Evolutionary conservation across 2,888 invertebrate genomes (phyloP), one percentile per base, ranked within the genome.

Genomic region (Euspilapteryx auroguttella): DNA sequence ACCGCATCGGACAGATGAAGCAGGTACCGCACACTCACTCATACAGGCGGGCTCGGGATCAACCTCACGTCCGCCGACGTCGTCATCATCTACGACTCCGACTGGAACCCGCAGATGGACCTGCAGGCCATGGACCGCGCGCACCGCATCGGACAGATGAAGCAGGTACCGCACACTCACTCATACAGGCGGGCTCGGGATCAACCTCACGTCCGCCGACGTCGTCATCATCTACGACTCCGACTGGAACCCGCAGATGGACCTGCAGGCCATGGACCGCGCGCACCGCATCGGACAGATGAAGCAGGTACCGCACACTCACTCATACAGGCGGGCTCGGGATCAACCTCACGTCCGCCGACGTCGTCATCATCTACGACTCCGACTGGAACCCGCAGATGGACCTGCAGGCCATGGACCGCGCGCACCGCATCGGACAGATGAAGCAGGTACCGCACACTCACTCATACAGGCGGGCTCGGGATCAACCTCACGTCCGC

Each of bases 311-410:
- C n/a, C n/a, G n/a, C n/a, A n/a, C n/a, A n/a, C n/a, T n/a, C n/a
- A n/a, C n/a, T n/a, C n/a, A n/a, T n/a, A n/a, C 99, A 21, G 99
- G 99, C 30, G 99, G 99, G 44, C 79, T 99, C 36, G 97, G 98
- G 45, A 98, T 98, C 47, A 98, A 98, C 73, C 80, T 98, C 48
- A 95, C 96, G 1, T 94, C 97, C 0, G 99, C 99, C 0, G 97
- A 99, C 61, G 92, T 96, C 10, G 98, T 99, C 33, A 89, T 99
- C 38, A 86, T 99, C 27, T 98, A 89, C 49, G 98, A 99, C 59
- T 97, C 96, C 0, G 99, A 99, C 68, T 99, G 98, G 98, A 99
- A 99, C 79, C 99, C 98, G 0, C 98, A 99, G 59, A 95, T 95
- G 86, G 95, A 95, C 62, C 68, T 96, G 98, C 98, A n/a, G n/a